These are phyloP conservation scores for Alouatta palliata DNA, from an alignment of 2,113 vertebrate species.

Conservation along the genomic window DNA sequence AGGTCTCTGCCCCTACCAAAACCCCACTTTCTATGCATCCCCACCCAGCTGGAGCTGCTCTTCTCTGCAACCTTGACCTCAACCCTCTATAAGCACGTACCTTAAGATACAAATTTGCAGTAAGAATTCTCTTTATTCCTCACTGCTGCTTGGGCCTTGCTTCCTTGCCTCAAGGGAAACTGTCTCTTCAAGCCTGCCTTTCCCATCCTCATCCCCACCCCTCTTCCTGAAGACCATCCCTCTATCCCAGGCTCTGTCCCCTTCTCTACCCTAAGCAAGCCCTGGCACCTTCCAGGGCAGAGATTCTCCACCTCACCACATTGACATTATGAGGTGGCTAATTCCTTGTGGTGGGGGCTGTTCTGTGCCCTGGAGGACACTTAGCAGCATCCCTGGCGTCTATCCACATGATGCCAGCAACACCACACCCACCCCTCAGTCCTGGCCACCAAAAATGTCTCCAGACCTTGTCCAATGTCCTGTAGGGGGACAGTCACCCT, in stretches of 20 bases:
- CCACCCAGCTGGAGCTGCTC: not conserved
- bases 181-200: not conserved
- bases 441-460: not conserved
- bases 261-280: not conserved
- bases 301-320: not conserved
- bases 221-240: not conserved
- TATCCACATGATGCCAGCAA: not conserved
- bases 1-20: not conserved
- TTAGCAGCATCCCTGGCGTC: not conserved
- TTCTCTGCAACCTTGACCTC: fast-evolving
- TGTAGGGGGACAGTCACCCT: not conserved
- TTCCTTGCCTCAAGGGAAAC: not conserved
- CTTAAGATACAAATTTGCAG: not conserved
- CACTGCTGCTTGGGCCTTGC: not conserved
- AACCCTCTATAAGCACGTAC: not conserved
- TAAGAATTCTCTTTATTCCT: not conserved
- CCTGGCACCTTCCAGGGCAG: not conserved
- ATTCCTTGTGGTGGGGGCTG: no score
- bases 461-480: not conserved
- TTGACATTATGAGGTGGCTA: fast-evolving
- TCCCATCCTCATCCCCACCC: not conserved
- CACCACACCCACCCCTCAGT: not conserved
- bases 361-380: not conserved
- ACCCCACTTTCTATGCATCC: not conserved
- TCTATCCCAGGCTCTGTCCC: not conserved